A percentile compares a stretch with the other conserved stretches of the same genome.
phyloP scores from a whole-genome alignment of 2,797 vertebrate genomes.

The Melanotaenia nigrans region DNA sequence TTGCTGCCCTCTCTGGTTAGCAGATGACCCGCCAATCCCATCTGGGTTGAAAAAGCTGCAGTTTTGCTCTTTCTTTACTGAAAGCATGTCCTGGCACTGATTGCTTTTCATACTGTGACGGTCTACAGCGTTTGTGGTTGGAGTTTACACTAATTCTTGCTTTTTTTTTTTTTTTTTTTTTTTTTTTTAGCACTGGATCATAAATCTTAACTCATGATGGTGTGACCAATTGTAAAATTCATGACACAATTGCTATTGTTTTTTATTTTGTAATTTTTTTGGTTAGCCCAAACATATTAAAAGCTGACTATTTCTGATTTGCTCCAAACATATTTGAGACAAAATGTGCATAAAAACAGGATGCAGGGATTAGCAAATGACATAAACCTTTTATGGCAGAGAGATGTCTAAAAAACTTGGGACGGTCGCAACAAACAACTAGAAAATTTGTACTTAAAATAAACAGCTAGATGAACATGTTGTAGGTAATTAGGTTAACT shows the following conservation, averaged over 20 bases:
- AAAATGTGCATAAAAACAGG: too few relatives aligned
- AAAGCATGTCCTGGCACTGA: not conserved
- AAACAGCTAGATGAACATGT: too few relatives aligned
- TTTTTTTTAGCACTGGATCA: not conserved
- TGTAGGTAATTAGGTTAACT: too few relatives aligned
- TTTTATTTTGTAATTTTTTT: too few relatives aligned
- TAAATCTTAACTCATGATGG: not conserved
- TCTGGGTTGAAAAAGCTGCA: constrained; percentile 24
- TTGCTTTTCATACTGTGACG: not conserved
- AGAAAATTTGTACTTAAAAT: too few relatives aligned
- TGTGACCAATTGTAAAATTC: not conserved
- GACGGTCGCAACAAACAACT: too few relatives aligned
- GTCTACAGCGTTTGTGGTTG: not conserved
- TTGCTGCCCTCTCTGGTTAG: constrained; percentile 67
- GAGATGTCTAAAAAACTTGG: too few relatives aligned
- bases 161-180: not conserved
- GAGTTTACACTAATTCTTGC: not conserved
- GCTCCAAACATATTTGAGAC: not conserved
- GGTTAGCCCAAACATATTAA: not conserved
- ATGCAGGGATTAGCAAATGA: too few relatives aligned
- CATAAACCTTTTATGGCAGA: too few relatives aligned
- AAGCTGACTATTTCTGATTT: not conserved
- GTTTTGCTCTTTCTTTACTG: constrained; percentile 24
- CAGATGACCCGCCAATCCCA: constrained; percentile 57
- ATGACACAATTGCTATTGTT: not conserved